These are phyloP conservation scores for Hydrozoanthus gracilis DNA, from an alignment of 92 coral and sea anemone species.

Conservation along the genomic window DNA sequence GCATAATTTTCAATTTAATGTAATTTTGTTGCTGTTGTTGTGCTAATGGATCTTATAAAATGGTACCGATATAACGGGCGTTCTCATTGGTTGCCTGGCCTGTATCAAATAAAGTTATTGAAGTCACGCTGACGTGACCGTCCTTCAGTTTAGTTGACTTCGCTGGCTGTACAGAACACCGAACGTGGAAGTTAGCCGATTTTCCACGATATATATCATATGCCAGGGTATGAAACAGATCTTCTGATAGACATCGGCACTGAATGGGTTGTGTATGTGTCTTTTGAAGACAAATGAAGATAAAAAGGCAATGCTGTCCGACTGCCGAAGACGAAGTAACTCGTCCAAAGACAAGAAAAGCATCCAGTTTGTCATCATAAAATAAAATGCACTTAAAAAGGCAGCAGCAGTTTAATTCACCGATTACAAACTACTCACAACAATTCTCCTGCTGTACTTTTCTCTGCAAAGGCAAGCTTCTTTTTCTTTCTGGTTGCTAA, in stretches of 20 bases:
- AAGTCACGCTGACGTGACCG: slow-evolving; percentile 22
- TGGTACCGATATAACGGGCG: slow-evolving; percentile 5
- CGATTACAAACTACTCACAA: slow-evolving; percentile 40
- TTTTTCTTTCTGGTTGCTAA: slow-evolving; percentile 27
- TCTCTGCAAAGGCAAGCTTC: slow-evolving; percentile 37
- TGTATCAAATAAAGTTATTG: slow-evolving; percentile 1
- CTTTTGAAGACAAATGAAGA: no score
- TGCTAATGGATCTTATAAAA: no score
- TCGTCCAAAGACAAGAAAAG: background rate
- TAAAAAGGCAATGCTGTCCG: no score
- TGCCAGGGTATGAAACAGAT: no score
- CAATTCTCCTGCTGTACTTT: slow-evolving; percentile 32
- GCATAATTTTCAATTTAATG: no score
- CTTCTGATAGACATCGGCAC: no score
- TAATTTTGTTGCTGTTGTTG: no score
- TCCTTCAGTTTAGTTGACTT: slow-evolving; percentile 19
- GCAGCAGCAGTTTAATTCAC: slow-evolving; percentile 28
- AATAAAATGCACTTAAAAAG: slow-evolving; percentile 16
- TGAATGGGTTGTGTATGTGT: slow-evolving; percentile 5
- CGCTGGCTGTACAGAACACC: slow-evolving; percentile 37
- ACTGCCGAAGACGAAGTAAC: no score
- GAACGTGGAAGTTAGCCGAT: slow-evolving; percentile 37
- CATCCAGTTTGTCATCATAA: slow-evolving; percentile 23
- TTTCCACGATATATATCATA: slow-evolving; percentile 42
- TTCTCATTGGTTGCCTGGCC: slow-evolving; percentile 9